Evolutionary conservation across 2,113 vertebrate genomes (phyloP).

Genomic region (Psittacus erithacus): DNA sequence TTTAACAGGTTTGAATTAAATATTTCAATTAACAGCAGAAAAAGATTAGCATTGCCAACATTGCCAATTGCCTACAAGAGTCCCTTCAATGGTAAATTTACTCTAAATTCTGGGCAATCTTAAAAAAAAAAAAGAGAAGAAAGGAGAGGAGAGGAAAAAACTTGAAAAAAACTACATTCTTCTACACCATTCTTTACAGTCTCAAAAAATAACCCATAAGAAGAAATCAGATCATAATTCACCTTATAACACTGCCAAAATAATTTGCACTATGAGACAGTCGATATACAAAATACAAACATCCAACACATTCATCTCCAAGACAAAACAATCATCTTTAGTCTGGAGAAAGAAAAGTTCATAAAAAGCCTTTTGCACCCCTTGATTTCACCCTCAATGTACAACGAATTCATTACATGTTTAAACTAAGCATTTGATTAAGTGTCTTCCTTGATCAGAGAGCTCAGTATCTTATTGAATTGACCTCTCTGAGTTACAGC

Average conservation of each 20-base stretch:
- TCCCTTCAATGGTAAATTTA: neutral
- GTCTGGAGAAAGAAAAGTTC: neutral
- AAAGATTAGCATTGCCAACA: neutral
- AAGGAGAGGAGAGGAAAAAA: neutral
- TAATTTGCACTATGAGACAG: neutral
- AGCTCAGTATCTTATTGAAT: neutral
- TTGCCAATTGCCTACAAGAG: neutral
- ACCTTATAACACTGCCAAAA: neutral
- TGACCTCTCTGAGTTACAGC: slow-evolving; percentile 20
- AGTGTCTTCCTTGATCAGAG: neutral
- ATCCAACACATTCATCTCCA: neutral
- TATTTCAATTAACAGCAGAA: neutral
- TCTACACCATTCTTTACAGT: neutral
- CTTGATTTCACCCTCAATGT: neutral
- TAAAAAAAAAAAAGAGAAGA: rapidly evolving
- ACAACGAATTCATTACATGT: neutral
- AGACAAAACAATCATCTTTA: neutral
- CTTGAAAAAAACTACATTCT: neutral
- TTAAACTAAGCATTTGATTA: slow-evolving; percentile 17
- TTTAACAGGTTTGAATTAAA: neutral
- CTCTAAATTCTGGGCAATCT: neutral
- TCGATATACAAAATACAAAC: neutral
- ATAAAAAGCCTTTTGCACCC: neutral
- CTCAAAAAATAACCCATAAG: neutral
- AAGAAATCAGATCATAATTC: neutral